phyloP scores from a whole-genome alignment of 2,797 vertebrate species.

The Etheostoma perlongum region DNA sequence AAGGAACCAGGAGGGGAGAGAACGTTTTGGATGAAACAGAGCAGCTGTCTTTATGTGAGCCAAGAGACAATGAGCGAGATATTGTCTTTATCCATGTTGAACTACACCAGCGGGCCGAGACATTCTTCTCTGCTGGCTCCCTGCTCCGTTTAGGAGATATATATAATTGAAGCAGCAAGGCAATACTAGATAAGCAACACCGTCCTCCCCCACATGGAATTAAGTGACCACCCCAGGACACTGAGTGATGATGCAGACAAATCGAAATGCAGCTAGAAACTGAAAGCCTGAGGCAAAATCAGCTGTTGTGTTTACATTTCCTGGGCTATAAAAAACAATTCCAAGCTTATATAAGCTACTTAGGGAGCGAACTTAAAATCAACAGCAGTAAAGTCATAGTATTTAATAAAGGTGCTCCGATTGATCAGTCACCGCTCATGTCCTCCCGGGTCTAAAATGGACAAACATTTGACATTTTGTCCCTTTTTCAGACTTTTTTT shows the following conservation, averaged over 20 bases:
- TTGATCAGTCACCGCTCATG: no score
- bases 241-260: slow-evolving; percentile 19
- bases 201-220: slow-evolving; percentile 22
- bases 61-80: slow-evolving; percentile 23
- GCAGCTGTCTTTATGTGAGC: slow-evolving; percentile 19
- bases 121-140: slow-evolving; percentile 11
- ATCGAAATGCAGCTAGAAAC: slow-evolving; percentile 17
- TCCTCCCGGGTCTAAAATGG: no score
- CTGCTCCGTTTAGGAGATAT: slow-evolving; percentile 35
- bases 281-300: not conserved
- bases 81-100: slow-evolving; percentile 25
- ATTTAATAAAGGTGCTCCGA: no score
- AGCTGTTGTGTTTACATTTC: no score
- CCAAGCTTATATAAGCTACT: slow-evolving; percentile 11
- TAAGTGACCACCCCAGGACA: slow-evolving; percentile 27
- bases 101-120: slow-evolving; percentile 3
- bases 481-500: no score
- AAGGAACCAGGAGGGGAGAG: slow-evolving; percentile 6
- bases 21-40: not conserved
- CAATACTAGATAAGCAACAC: slow-evolving; percentile 48
- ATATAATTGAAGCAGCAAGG: slow-evolving; percentile 51
- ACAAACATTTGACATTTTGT: no score
- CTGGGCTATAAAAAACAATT: not conserved
- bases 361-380: not conserved
- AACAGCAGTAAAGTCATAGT: not conserved